phyloP scores from a whole-genome alignment of 2,797 vertebrate genomes.

The Pseudochirops corinnae region DNA sequence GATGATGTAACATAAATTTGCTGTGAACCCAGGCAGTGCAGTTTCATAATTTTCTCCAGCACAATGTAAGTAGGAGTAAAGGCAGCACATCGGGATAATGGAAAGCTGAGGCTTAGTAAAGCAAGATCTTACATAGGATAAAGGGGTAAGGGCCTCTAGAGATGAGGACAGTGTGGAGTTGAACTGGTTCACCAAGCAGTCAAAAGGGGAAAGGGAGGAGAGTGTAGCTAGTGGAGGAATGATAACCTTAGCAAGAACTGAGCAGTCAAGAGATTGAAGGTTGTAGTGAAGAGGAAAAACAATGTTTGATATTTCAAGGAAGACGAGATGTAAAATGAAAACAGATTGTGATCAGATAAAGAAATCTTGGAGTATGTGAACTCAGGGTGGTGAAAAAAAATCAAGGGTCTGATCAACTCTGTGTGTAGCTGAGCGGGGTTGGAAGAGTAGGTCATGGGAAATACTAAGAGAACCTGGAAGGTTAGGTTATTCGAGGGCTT shows the following conservation, averaged over 20 bases:
- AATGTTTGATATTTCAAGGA: not conserved
- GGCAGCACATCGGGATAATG: not conserved
- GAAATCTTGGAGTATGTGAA: not conserved
- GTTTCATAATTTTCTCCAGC: not conserved
- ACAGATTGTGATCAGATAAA: not conserved
- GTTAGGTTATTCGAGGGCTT: not conserved
- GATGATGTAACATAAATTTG: not conserved
- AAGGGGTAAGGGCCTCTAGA: not conserved
- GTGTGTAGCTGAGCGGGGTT: not conserved
- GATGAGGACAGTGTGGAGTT: not conserved
- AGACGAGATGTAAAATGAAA: not conserved
- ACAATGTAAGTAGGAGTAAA: not conserved
- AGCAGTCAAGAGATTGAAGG: not conserved
- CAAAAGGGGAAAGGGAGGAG: not conserved
- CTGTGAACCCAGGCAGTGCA: not conserved
- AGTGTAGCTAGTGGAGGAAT: no score
- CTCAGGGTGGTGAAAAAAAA: not conserved
- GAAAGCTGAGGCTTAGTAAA: not conserved
- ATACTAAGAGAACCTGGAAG: not conserved
- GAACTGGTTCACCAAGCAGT: not conserved
- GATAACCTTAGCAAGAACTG: not conserved
- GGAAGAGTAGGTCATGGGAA: not conserved
- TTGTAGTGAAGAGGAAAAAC: not conserved
- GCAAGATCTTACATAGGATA: not conserved
- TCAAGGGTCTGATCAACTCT: not conserved